phyloP scores from a whole-genome alignment of 2,113 vertebrate genomes.

The Pogona vitticeps region DNA sequence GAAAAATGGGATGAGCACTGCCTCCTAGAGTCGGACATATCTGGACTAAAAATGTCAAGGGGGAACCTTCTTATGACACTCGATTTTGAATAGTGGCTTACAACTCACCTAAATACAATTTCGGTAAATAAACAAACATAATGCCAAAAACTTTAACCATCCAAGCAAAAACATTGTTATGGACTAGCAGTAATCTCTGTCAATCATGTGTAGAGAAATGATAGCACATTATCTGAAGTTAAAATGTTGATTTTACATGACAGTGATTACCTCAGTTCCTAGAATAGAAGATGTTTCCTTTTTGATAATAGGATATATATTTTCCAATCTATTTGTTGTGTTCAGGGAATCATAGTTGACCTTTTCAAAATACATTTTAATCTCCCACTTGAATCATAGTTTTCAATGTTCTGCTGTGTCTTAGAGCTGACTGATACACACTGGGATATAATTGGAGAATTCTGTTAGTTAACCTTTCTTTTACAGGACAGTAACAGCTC shows the following conservation, averaged over 20 bases:
- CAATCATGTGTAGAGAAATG: too few species aligned
- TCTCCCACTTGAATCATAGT: conserved; percentile 3
- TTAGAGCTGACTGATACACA: conserved; percentile 6
- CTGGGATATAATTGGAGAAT: not conserved
- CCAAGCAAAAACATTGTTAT: too few species aligned
- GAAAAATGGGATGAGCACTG: too few species aligned
- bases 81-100: not conserved
- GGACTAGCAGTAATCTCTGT: too few species aligned
- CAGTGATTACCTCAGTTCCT: not conserved
- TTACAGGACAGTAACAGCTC: not conserved
- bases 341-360: not conserved
- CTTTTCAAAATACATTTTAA: conserved; percentile 27
- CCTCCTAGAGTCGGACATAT: too few species aligned
- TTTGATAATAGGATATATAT: not conserved
- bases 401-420: conserved; percentile 10
- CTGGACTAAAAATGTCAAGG: too few species aligned
- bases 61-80: too few species aligned
- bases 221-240: not conserved
- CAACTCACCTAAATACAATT: not conserved
- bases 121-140: not conserved
- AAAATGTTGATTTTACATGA: not conserved
- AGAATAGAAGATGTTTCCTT: not conserved
- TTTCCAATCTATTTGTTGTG: conserved; percentile 1
- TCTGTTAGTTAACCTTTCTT: not conserved
- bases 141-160: too few species aligned